Evolutionary conservation across 2,888 invertebrate species (phyloP).

Genomic region (Coelopa pilipes): DNA sequence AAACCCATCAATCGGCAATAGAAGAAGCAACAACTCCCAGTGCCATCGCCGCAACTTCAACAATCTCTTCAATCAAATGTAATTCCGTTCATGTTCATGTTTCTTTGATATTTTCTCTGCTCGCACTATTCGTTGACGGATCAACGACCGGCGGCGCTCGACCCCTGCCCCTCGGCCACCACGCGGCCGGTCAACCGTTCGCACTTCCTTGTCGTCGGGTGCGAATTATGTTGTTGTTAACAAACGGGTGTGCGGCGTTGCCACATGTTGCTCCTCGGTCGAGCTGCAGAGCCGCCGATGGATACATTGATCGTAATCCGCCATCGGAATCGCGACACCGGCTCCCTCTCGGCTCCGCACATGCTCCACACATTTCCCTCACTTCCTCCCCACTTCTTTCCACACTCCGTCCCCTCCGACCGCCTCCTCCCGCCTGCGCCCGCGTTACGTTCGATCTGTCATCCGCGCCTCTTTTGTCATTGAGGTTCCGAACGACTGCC

Average conservation of each 20-base stretch:
- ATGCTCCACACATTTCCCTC: neutral
- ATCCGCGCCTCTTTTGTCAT: neutral
- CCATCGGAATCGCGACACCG: no score
- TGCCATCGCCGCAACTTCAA: neutral
- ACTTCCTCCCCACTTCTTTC: neutral
- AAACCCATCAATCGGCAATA: neutral
- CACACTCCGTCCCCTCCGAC: neutral
- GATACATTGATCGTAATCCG: no score
- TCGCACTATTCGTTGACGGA: no score
- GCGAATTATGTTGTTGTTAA: neutral
- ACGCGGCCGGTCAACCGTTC: no score
- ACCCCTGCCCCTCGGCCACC: no score
- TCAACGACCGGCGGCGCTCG: no score
- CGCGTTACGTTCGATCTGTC: neutral
- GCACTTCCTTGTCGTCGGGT: neutral
- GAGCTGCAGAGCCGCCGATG: no score
- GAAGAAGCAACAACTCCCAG: neutral
- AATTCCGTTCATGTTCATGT: neutral
- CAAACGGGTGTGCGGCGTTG: neutral
- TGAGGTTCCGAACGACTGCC: neutral
- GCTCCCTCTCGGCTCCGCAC: neutral
- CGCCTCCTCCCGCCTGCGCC: neutral
- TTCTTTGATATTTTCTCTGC: neutral
- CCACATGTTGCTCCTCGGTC: no score
- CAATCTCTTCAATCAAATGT: neutral